Conservation (phyloP, 2,113 vertebrate species). For the Channa argus region DNA sequence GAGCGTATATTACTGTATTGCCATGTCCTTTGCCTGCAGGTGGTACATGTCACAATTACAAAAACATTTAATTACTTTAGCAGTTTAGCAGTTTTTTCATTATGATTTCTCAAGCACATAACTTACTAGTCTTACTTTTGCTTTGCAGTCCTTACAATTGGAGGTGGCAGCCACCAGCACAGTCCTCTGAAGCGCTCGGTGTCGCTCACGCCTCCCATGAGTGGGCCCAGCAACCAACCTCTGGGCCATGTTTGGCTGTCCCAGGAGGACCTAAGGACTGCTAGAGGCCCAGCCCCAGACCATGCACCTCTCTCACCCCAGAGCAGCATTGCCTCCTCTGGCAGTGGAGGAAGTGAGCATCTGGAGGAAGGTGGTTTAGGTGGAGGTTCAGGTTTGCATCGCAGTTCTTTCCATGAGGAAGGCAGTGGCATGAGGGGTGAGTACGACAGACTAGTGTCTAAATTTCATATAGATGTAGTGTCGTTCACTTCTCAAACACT, state of each 20-base stretch:
- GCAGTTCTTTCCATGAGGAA: conserved; percentile 97
- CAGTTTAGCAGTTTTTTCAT: not conserved
- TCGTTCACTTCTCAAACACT: too few species aligned
- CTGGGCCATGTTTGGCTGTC: conserved; percentile 99
- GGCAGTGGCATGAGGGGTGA: conserved; percentile 99
- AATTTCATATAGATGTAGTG: too few species aligned
- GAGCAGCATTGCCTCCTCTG: conserved; percentile 99
- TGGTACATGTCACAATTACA: too few species aligned
- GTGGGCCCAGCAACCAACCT: conserved; percentile 91
- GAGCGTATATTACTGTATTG: too few species aligned
- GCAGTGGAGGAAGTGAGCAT: conserved; percentile 98
- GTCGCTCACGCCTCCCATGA: conserved; percentile 98
- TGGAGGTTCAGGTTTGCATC: conserved; percentile 80
- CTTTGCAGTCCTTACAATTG: conserved; percentile 90
- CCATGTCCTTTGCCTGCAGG: too few species aligned
- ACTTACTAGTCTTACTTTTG: conserved; percentile 62
- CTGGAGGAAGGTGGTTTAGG: conserved; percentile 91
- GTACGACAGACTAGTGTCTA: conserved; percentile 30
- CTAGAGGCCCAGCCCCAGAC: conserved; percentile 91
- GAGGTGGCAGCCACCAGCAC: conserved; percentile 87
- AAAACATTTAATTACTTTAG: not conserved
- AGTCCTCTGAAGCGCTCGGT: conserved; percentile 99
- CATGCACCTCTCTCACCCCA: conserved; percentile 98
- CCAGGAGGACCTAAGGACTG: conserved; percentile 95
- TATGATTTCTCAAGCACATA: not conserved